Evolutionary conservation across 2,888 invertebrate genomes (phyloP), one percentile per base, ranked within the genome.

Genomic region (Nematopogon swammerdamellus): DNA sequence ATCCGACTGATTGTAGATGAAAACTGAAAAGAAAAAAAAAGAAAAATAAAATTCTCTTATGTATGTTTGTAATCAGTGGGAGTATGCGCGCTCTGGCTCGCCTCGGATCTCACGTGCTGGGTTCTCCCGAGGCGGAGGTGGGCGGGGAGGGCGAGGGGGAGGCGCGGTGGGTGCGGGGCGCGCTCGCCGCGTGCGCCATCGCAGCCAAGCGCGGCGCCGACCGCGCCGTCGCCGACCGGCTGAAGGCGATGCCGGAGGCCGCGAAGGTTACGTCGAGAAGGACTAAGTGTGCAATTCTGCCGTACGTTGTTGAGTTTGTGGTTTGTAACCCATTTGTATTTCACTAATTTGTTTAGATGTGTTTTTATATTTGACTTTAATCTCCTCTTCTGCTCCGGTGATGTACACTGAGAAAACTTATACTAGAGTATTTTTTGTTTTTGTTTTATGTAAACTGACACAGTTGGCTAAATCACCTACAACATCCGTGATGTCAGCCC

Each of bases 1-100:
- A n/a, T n/a, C n/a, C n/a, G n/a, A n/a, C n/a, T n/a, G n/a, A n/a
- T n/a, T n/a, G n/a, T n/a, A n/a, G n/a, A n/a, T n/a, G n/a, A n/a
- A n/a, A n/a, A n/a, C n/a, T n/a, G n/a, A n/a, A n/a, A n/a, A n/a
- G n/a, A n/a, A n/a, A n/a, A n/a, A n/a, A n/a, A n/a, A n/a, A n/a
- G n/a, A n/a, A n/a, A n/a, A n/a, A n/a, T n/a, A n/a, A n/a, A n/a
- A n/a, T n/a, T n/a, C n/a, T n/a, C n/a, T n/a, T n/a, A n/a, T n/a
- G n/a, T n/a, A n/a, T n/a, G n/a, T n/a, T n/a, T n/a, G n/a, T n/a
- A n/a, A 25, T 3, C 62, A 96, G 95, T 71, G 95, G 95, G 67
- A 95, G 94, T 49, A 91, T 97, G 85, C 93, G 95, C 59, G 91
- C 96, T 53, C 81, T 97, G 62, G 97, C 97, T 14, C 86, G 92